Evolutionary conservation across 1,140 invertebrate species (phyloP), one percentile per base, ranked within the genome.

Genomic region (Stegodyphus dumicola): DNA sequence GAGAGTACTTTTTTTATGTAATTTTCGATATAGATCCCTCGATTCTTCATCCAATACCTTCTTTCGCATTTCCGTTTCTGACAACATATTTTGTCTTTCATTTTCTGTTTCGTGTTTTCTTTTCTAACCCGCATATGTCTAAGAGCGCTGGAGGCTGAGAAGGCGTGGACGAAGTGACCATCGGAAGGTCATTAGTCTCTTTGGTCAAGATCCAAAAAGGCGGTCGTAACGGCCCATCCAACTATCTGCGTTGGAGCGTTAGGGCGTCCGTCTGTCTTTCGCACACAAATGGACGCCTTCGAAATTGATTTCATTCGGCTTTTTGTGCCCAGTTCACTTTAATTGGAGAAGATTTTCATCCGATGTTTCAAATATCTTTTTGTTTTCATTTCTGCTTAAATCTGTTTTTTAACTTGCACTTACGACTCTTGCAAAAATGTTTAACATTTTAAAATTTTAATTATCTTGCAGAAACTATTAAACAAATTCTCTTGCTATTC

Each of bases 141-240:
- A 53, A 81, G 73, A 71, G 69, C 51, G n/a, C 53, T 73, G 33
- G 64, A 69, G 49, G 53, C 3, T 7, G 33, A n/a, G 73, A 17
- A 53, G 56, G 79, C n/a, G 67, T 56, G 69, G 70, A 74, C 52
- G 79, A 54, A 76, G 81, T 84, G 81, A 84, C 81, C 81, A 84
- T 76, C 18, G 56, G 56, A 74, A 84, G 64, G 81, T 84, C 81
- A 76, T 84, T 84, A 84, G 81, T 84, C 81, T 84, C 81, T 77
- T 84, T 84, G 81, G 81, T 84, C 73, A 84, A 84, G 81, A 84
- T 84, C 81, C 81, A 84, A 84, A 74, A 84, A 76, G 74, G 64
- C 81, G 71, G 79, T 60, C 51, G 64, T 56, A 74, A 83, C 70
- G 54, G 60, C 64, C 66, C 65, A 64, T 69, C 73, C 13, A 76